These are phyloP conservation scores for Mercenaria mercenaria DNA, from an alignment of 1,140 invertebrate species.

Conservation along the genomic window DNA sequence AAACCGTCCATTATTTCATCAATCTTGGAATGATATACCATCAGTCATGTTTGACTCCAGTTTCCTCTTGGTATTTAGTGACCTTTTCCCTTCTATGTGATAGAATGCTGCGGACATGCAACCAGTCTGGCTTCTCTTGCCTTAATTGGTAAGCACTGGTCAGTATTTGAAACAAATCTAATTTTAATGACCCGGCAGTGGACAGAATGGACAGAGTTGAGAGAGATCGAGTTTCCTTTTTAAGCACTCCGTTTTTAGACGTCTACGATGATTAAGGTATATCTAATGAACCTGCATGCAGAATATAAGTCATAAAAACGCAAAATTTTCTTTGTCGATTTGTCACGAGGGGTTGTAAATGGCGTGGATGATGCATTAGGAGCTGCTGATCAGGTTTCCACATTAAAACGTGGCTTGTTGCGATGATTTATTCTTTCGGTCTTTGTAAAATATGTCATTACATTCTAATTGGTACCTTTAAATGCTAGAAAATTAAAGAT, in stretches of 20 bases:
- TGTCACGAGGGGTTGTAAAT: not conserved
- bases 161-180: constrained; percentile 25
- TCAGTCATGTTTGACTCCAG: not conserved
- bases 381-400: not conserved
- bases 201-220: not conserved
- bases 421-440: not conserved
- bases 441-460: constrained; percentile 1
- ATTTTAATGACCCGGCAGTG: not conserved
- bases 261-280: not conserved
- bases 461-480: not conserved
- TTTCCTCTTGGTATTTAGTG: not conserved
- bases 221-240: not conserved
- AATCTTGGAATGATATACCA: not conserved
- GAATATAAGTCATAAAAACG: not conserved
- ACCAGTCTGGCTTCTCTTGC: not conserved
- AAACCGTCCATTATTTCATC: not conserved
- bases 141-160: constrained; percentile 29
- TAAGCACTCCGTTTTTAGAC: not conserved
- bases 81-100: not conserved
- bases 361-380: constrained; percentile 1
- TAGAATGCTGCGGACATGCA: not conserved
- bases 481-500: constrained; percentile 8
- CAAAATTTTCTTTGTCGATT: not conserved
- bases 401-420: not conserved
- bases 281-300: constrained; percentile 32